phyloP scores from a whole-genome alignment of 2,888 invertebrate genomes.

The Leptogaster cylindrica region DNA sequence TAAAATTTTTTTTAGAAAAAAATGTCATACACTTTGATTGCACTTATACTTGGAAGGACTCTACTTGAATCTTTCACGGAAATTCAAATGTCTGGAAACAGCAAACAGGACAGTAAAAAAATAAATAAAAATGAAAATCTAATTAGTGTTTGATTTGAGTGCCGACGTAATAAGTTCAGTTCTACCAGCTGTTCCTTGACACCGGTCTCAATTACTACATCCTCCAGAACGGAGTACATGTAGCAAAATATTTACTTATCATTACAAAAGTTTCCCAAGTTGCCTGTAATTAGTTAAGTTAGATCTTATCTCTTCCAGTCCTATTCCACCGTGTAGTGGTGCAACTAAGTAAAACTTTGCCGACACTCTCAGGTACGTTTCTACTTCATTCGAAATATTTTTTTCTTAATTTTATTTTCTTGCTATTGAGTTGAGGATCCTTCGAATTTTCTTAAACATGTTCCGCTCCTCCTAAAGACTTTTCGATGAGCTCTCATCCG shows the following conservation, averaged over 20 bases:
- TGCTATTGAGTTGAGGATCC: not conserved
- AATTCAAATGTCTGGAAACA: too few relatives aligned
- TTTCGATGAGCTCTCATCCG: not conserved
- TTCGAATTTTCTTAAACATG: constrained; percentile 37
- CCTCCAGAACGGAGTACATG: not conserved
- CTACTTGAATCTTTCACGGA: too few relatives aligned
- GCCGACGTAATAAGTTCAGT: too few relatives aligned
- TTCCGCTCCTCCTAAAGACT: constrained; percentile 17
- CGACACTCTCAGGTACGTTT: constrained; percentile 26
- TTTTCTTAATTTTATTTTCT: constrained; percentile 22
- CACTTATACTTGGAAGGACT: too few relatives aligned
- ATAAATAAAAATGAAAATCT: too few relatives aligned
- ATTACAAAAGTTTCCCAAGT: constrained; percentile 35
- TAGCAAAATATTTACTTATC: constrained; percentile 40
- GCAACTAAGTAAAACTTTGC: constrained; percentile 18
- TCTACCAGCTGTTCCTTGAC: too few relatives aligned
- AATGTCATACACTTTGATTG: too few relatives aligned
- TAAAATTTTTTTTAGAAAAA: too few relatives aligned
- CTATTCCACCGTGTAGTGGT: constrained; percentile 20
- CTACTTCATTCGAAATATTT: constrained; percentile 25
- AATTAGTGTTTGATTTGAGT: too few relatives aligned
- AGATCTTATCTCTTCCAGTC: constrained; percentile 24
- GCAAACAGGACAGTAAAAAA: too few relatives aligned
- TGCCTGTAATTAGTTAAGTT: constrained; percentile 31
- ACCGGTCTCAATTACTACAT: too few relatives aligned